Evolutionary conservation across 2,113 vertebrate genomes (phyloP).

Genomic region (Bothrops jararaca): DNA sequence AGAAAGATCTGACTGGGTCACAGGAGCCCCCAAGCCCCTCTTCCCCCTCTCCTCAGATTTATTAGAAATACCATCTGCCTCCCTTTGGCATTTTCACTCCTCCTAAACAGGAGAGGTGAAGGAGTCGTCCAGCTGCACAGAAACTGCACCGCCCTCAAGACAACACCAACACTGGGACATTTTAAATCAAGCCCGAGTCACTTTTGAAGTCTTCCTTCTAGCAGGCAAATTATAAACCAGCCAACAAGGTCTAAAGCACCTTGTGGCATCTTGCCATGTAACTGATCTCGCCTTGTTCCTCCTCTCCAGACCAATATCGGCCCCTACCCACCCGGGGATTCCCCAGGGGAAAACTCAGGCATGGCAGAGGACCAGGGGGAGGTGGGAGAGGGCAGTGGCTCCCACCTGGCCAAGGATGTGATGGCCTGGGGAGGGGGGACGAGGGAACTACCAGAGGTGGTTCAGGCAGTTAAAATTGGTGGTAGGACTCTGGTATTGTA

Average conservation of each 20-base stretch:
- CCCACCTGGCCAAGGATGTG: conserved; percentile 24
- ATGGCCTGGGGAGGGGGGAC: no score
- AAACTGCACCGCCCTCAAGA: conserved; percentile 23
- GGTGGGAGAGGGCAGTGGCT: conserved; percentile 39
- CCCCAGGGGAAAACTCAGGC: background rate
- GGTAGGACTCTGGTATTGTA: background rate
- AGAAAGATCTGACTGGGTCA: background rate
- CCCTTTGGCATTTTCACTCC: background rate
- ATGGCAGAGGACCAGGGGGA: background rate
- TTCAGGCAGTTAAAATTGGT: no score
- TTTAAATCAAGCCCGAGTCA: background rate
- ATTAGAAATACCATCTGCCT: background rate
- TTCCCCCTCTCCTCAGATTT: no score
- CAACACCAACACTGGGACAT: background rate
- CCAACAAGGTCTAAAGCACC: fast-evolving
- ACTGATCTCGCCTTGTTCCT: background rate
- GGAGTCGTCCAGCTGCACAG: conserved; percentile 30
- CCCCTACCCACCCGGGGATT: background rate
- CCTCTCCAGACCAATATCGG: background rate
- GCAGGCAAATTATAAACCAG: background rate
- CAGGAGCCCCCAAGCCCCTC: background rate
- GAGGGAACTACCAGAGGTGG: no score
- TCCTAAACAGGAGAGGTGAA: conserved; percentile 6
- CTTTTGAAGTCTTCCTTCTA: conserved; percentile 6
- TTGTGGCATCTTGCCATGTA: no score